These are phyloP conservation scores for Emesis russula DNA, from an alignment of 2,888 invertebrate genomes.

Conservation along the genomic window DNA sequence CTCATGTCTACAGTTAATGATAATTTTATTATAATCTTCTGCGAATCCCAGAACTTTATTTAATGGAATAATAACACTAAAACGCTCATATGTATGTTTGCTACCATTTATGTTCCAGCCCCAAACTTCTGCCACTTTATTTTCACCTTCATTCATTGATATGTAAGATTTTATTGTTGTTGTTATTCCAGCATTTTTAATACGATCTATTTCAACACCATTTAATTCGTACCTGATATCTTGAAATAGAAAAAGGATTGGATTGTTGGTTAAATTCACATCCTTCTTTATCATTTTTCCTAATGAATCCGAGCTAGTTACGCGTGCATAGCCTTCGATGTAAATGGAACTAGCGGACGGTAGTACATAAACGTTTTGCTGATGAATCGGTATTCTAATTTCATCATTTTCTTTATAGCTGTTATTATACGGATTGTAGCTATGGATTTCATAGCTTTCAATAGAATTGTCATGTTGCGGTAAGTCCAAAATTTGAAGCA, in stretches of 20 bases:
- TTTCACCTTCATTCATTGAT: slow-evolving; percentile 28
- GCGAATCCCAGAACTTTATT: slow-evolving; percentile 70
- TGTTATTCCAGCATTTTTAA: slow-evolving; percentile 69
- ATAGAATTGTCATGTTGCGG: slow-evolving; percentile 9
- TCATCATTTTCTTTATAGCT: slow-evolving; percentile 23
- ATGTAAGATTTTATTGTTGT: slow-evolving; percentile 54
- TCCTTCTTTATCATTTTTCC: not conserved
- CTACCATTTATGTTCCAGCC: not conserved
- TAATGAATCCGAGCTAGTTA: not conserved
- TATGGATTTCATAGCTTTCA: slow-evolving; percentile 11
- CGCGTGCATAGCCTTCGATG: not conserved
- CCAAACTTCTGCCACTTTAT: not conserved
- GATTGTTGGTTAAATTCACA: not conserved
- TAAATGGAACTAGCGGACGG: slow-evolving; percentile 2
- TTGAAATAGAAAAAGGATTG: slow-evolving; percentile 28
- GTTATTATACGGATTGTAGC: not conserved
- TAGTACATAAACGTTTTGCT: not conserved
- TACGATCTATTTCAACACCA: slow-evolving; percentile 68
- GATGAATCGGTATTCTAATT: slow-evolving; percentile 8
- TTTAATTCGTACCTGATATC: slow-evolving; percentile 48
- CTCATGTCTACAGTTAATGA: slow-evolving; percentile 91
- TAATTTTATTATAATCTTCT: slow-evolving; percentile 90
- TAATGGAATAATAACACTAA: slow-evolving; percentile 55
- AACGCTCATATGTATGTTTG: slow-evolving; percentile 72
- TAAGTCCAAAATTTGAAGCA: not conserved